A percentile compares a stretch with the other conserved stretches of the same genome.
Conservation (phyloP, 2,888 invertebrate genomes). For the Schrankia costaestrigalis region DNA sequence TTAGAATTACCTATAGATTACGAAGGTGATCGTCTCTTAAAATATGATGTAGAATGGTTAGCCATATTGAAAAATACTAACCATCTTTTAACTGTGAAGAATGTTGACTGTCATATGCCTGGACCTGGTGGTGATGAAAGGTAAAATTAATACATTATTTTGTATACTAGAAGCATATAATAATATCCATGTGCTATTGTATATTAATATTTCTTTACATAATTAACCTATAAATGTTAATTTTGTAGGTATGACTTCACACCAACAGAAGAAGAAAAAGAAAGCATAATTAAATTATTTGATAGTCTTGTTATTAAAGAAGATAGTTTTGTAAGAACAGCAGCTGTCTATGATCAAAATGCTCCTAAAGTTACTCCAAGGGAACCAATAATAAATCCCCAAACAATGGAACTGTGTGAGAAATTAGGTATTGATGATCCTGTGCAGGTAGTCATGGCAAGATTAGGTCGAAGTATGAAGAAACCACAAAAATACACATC, state of each 20-base stretch:
- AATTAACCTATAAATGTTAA: slow-evolving; percentile 4
- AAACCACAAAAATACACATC: slow-evolving; percentile 24
- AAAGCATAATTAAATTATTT: slow-evolving; percentile 83
- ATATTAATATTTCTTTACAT: not conserved
- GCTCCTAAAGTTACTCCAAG: slow-evolving; percentile 60
- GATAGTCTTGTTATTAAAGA: slow-evolving; percentile 84
- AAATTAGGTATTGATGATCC: slow-evolving; percentile 91
- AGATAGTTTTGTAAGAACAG: slow-evolving; percentile 89
- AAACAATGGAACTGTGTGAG: slow-evolving; percentile 85
- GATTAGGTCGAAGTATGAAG: slow-evolving; percentile 67
- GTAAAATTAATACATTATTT: slow-evolving; percentile 48
- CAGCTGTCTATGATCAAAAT: slow-evolving; percentile 79
- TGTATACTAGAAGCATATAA: too few relatives aligned
- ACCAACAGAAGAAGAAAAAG: slow-evolving; percentile 88
- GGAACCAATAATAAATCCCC: slow-evolving; percentile 83
- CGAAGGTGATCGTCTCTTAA: slow-evolving; percentile 77
- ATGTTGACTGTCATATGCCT: slow-evolving; percentile 88
- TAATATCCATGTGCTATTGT: not conserved
- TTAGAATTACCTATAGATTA: slow-evolving; percentile 82
- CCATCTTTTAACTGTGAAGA: slow-evolving; percentile 89
- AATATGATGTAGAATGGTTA: slow-evolving; percentile 97
- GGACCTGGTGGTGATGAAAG: slow-evolving; percentile 86
- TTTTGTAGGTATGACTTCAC: slow-evolving; percentile 84
- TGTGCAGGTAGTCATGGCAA: slow-evolving; percentile 80
- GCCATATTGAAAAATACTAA: slow-evolving; percentile 93